phyloP scores from a whole-genome alignment of 2,113 vertebrate species.

The Lycaon pictus region DNA sequence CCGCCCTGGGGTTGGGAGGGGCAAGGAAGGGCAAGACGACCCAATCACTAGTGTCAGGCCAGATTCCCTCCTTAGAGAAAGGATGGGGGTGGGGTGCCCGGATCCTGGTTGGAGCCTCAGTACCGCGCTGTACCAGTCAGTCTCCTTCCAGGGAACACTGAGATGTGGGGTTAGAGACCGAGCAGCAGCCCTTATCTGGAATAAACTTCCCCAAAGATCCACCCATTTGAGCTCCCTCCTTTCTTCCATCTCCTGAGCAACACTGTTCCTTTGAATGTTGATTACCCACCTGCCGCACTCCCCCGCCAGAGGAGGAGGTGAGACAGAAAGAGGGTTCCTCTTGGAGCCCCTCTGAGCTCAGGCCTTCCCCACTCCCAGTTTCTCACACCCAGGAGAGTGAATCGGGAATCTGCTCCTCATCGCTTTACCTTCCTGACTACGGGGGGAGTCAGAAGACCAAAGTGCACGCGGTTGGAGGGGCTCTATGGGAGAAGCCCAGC shows the following conservation, averaged over 20 bases:
- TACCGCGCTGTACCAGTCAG: not conserved
- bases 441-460: not conserved
- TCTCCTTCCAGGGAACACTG: not conserved
- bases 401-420: not conserved
- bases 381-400: not conserved
- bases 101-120: not conserved
- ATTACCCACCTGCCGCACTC: not conserved
- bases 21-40: not conserved
- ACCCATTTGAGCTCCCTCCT: not conserved
- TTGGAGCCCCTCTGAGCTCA: not conserved
- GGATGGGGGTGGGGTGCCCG: not conserved
- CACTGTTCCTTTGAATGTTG: constrained; percentile 33
- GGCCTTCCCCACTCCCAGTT: not conserved
- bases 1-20: not conserved
- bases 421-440: not conserved
- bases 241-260: not conserved
- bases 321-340: not conserved
- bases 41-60: not conserved
- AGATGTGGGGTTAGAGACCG: not conserved
- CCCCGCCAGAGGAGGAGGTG: not conserved
- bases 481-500: not conserved
- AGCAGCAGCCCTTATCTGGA: not conserved
- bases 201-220: not conserved
- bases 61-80: not conserved
- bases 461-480: not conserved